phyloP scores from a whole-genome alignment of 2,888 invertebrate species.

The Athrips mouffetella region DNA sequence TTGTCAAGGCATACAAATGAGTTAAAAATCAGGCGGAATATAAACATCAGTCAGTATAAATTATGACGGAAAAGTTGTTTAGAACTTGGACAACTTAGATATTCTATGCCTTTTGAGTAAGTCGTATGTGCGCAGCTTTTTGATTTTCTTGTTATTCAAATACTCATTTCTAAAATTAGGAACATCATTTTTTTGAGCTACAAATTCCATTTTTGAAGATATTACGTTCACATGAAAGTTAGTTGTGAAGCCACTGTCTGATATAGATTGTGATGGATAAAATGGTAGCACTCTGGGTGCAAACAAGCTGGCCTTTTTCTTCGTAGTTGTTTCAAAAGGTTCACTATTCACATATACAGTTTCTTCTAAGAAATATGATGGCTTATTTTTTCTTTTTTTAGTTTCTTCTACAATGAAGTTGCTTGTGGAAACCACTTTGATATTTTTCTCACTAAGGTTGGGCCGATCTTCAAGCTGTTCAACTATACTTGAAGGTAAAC shows the following conservation, averaged over 20 bases:
- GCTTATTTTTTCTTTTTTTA: constrained; percentile 49
- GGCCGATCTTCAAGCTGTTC: constrained; percentile 53
- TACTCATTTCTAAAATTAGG: constrained; percentile 56
- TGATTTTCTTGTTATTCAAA: constrained; percentile 50
- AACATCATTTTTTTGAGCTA: constrained; percentile 46
- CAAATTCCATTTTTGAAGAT: constrained; percentile 51
- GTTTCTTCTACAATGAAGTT: constrained; percentile 55
- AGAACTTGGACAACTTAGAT: constrained; percentile 63
- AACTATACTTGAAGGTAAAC: constrained; percentile 51
- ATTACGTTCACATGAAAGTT: constrained; percentile 60
- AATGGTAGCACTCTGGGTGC: constrained; percentile 61
- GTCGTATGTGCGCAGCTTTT: constrained; percentile 56
- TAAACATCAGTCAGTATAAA: neutral
- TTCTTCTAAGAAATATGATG: constrained; percentile 65
- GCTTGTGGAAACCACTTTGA: constrained; percentile 49
- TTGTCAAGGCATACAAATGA: neutral
- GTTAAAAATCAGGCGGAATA: neutral
- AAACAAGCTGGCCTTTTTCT: constrained; percentile 38
- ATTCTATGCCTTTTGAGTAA: constrained; percentile 53
- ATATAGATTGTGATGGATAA: constrained; percentile 57
- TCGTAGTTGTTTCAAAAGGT: constrained; percentile 28
- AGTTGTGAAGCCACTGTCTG: constrained; percentile 61
- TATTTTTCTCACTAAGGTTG: constrained; percentile 30
- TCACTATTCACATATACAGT: constrained; percentile 59
- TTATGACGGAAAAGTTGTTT: too few species aligned